Base-by-base conservation (phyloP, 1,140 invertebrate genomes). In the Sesamia nonagrioides region DNA sequence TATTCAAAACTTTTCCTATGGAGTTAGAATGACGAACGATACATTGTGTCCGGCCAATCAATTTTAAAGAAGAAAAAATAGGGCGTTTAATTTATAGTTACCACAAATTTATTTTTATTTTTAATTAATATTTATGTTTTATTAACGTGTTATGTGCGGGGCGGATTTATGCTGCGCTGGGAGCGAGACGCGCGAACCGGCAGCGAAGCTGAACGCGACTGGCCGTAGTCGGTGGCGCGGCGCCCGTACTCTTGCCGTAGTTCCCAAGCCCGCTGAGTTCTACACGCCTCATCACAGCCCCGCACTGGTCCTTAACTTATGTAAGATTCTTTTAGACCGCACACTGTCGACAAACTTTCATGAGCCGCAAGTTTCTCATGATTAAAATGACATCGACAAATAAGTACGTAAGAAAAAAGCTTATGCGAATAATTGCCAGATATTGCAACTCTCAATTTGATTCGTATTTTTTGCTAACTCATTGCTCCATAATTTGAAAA, bases 171-270 rank as follows among this genome's bases (percentile, higher is more conserved):
- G 18, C 72, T 82, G 79, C 83, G 77, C 77, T 77, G 17, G 27
- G 56, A 56, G 76, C 68, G 75, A 78, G 63, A 86, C 88, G 85
- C 83, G 83, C 88, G 78, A 78, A 77, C 84, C 42, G 78, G 48
- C 61, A 74, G 87, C 83, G 77, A 82, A 83, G 83, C 82, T 76
- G 77, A 80, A 68, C 81, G 83, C 83, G 83, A 90, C 86, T 90
- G 87, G 73, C 81, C 80, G 82, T n/a, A n/a, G n/a, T n/a, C n/a
- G n/a, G n/a, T 78, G 81, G 79, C 78, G 68, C 68, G 68, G 15
- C 77, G 80, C 78, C 73, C 72, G 11, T 13, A 8, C 6, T 9
- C 2, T 40, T 3, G 37, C 37, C 37, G 37, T 40, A 40, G 18
- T 35, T n/a, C 58, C 58, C 40, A 48, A 74, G 63, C 33, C 27